These are phyloP conservation scores for Drosophila bocki DNA, from an alignment of 1,140 invertebrate species.

Conservation along the genomic window DNA sequence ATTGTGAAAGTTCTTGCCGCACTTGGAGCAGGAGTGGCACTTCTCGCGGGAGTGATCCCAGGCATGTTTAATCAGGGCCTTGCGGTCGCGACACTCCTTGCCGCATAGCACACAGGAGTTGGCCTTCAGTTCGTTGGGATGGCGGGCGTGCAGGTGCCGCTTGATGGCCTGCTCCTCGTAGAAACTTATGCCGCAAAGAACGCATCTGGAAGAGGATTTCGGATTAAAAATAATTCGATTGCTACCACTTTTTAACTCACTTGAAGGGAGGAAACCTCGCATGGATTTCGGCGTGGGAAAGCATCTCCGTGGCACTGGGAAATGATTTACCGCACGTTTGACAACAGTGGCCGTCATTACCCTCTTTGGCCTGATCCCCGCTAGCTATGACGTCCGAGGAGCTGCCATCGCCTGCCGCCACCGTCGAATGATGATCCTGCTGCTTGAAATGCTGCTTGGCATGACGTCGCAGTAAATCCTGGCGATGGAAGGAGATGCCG, in stretches of 20 bases:
- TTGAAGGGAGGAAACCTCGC: conserved; percentile 87
- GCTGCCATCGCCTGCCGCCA: background rate
- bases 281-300: conserved; percentile 91
- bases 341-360: conserved; percentile 85
- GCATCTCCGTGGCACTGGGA: conserved; percentile 89
- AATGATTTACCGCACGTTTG: conserved; percentile 92
- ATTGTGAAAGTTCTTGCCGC: conserved; percentile 90
- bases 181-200: conserved; percentile 81
- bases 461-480: conserved; percentile 90
- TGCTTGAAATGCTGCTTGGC: conserved; percentile 86
- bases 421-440: conserved; percentile 5
- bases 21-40: conserved; percentile 88
- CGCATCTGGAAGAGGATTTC: conserved; percentile 60
- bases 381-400: conserved; percentile 26
- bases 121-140: conserved; percentile 74
- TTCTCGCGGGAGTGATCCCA: conserved; percentile 88
- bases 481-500: conserved; percentile 90
- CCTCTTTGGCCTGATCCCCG: conserved; percentile 66
- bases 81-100: conserved; percentile 89
- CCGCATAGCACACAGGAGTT: conserved; percentile 89
- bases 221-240: background rate
- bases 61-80: conserved; percentile 89
- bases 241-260: conserved; percentile 57
- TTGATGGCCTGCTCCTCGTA: conserved; percentile 81
- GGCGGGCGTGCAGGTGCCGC: conserved; percentile 70